Percentiles rank a stretch among this genome's conserved stretches.
Conservation (phyloP, 2,888 invertebrate species). For the Ariolimax columbianus region DNA sequence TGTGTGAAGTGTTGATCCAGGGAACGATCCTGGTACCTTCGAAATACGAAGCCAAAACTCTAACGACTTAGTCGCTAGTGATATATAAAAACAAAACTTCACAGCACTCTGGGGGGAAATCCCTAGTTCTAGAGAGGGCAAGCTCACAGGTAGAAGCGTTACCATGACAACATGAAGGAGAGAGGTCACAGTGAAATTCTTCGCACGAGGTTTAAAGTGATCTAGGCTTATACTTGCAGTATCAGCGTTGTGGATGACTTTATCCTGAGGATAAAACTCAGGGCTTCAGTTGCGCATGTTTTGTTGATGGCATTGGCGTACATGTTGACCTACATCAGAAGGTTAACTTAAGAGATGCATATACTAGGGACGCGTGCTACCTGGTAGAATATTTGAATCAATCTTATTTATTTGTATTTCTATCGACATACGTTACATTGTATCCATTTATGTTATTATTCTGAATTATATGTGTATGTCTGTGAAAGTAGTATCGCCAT, state of each 20-base stretch:
- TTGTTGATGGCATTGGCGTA: not conserved
- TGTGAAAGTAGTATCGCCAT: no score
- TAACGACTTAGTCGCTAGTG: not conserved
- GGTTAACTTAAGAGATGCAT: not conserved
- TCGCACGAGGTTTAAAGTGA: not conserved
- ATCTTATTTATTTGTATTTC: no score
- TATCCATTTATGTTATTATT: no score
- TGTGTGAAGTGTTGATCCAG: no score
- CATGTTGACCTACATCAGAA: not conserved
- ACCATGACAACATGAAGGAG: not conserved
- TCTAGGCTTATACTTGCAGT: not conserved
- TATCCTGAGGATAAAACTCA: not conserved
- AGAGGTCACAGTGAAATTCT: not conserved
- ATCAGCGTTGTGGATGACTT: not conserved
- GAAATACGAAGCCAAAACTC: no score
- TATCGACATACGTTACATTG: no score
- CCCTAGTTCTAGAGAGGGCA: no score
- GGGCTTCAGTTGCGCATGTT: not conserved
- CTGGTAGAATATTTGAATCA: no score
- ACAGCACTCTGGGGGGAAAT: no score
- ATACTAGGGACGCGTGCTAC: not conserved
- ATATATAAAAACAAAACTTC: not conserved
- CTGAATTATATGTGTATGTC: no score
- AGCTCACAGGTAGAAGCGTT: not conserved
- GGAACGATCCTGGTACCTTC: no score